A percentile compares a stretch with the other conserved stretches of the same genome.
These are phyloP conservation scores for Saturnia japonica DNA, from an alignment of 2,888 invertebrate genomes.

Conservation along the genomic window DNA sequence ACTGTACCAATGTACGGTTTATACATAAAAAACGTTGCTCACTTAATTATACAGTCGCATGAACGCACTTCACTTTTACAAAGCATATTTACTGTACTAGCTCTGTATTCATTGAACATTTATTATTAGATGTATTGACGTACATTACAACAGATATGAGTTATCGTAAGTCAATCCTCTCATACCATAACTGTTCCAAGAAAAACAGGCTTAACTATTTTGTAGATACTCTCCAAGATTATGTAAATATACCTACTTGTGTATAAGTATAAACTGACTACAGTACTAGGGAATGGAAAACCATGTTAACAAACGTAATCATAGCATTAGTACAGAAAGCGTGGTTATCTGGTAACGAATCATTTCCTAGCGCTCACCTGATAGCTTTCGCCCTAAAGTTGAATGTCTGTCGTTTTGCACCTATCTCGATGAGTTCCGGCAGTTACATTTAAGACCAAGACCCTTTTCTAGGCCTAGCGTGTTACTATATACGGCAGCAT, in stretches of 20 bases:
- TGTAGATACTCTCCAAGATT: conserved; percentile 11
- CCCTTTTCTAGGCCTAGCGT: background rate
- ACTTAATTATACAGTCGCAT: background rate
- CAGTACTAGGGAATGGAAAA: background rate
- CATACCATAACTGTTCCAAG: conserved; percentile 39
- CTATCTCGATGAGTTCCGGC: background rate
- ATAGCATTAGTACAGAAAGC: conserved; percentile 22
- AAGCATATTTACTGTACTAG: conserved; percentile 26
- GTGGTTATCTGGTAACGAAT: conserved; percentile 21
- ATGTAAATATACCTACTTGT: background rate
- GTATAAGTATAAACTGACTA: background rate
- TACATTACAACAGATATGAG: conserved; percentile 31
- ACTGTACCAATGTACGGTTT: too few relatives aligned
- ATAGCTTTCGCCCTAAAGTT: conserved; percentile 29
- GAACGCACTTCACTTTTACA: conserved; percentile 10
- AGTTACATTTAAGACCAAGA: background rate
- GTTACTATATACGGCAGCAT: background rate
- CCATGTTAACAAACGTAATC: background rate
- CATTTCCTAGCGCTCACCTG: conserved; percentile 27
- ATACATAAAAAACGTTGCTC: too few relatives aligned
- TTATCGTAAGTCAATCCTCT: conserved; percentile 39
- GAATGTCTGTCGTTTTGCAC: background rate
- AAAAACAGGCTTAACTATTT: conserved; percentile 41
- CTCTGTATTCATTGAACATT: conserved; percentile 32
- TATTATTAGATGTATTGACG: conserved; percentile 43